Evolutionary conservation across 2,888 invertebrate species (phyloP).

Genomic region (Norana najaformis): DNA sequence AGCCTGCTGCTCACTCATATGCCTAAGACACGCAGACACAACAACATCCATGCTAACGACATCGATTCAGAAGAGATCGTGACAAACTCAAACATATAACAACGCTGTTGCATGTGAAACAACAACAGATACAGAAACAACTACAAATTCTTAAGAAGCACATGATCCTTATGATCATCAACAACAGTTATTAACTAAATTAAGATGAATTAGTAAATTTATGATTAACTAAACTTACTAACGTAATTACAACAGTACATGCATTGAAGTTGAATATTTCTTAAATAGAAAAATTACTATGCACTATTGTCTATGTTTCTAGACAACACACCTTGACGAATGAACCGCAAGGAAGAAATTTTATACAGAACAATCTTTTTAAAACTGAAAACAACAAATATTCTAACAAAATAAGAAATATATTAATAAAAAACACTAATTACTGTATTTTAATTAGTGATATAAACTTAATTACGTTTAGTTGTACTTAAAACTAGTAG

Average conservation of each 20-base stretch:
- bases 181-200: background rate
- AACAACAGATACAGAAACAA: background rate
- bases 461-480: background rate
- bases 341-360: background rate
- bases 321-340: background rate
- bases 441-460: too few species aligned
- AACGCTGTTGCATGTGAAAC: background rate
- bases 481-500: too few species aligned
- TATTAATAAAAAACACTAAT: too few species aligned
- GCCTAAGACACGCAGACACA: constrained; percentile 48
- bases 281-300: background rate
- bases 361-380: background rate
- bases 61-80: background rate
- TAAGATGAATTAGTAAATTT: background rate
- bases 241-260: background rate
- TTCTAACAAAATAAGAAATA: too few species aligned
- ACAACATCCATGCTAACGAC: background rate
- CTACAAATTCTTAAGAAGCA: background rate
- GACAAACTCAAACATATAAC: background rate
- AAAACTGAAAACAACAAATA: background rate
- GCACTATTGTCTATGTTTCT: background rate
- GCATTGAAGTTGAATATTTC: too few species aligned
- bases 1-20: constrained; percentile 50
- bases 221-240: background rate
- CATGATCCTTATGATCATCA: too few species aligned